Evolutionary conservation across 1,140 invertebrate genomes (phyloP).

Genomic region (Calosoma granatense): DNA sequence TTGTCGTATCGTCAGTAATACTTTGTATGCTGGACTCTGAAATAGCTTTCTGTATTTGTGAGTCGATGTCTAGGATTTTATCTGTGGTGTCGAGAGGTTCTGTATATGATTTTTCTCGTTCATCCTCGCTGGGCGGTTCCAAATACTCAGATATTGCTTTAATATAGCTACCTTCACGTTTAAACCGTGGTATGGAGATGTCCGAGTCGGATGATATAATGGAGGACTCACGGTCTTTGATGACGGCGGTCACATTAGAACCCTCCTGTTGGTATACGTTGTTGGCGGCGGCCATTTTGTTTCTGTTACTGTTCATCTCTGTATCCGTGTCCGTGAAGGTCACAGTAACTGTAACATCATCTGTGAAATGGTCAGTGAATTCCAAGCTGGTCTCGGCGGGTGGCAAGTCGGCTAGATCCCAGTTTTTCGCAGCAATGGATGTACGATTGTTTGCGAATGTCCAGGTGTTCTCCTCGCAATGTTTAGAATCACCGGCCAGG

Average conservation of each 20-base stretch:
- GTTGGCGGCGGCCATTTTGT: slow-evolving; percentile 17
- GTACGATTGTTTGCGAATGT: slow-evolving; percentile 16
- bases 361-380: slow-evolving; percentile 28
- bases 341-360: not conserved
- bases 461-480: slow-evolving; percentile 19
- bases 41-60: slow-evolving; percentile 23
- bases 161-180: slow-evolving; percentile 30
- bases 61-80: slow-evolving; percentile 19
- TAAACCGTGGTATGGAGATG: slow-evolving; percentile 17
- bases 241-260: slow-evolving; percentile 13
- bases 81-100: slow-evolving; percentile 26
- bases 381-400: slow-evolving; percentile 30
- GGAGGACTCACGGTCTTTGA: slow-evolving; percentile 13
- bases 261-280: slow-evolving; percentile 1
- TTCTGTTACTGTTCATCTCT: not conserved
- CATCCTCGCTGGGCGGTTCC: slow-evolving; percentile 29
- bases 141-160: slow-evolving; percentile 31
- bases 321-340: not conserved
- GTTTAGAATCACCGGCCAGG: slow-evolving; percentile 25
- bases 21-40: slow-evolving; percentile 31
- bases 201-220: slow-evolving; percentile 10
- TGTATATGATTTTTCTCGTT: slow-evolving; percentile 20
- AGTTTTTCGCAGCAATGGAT: slow-evolving; percentile 36
- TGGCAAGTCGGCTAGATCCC: slow-evolving; percentile 40
- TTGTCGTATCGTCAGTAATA: slow-evolving; percentile 17